Conservation (phyloP, 2,888 invertebrate genomes). For the Dasysyrphus albostriatus region DNA sequence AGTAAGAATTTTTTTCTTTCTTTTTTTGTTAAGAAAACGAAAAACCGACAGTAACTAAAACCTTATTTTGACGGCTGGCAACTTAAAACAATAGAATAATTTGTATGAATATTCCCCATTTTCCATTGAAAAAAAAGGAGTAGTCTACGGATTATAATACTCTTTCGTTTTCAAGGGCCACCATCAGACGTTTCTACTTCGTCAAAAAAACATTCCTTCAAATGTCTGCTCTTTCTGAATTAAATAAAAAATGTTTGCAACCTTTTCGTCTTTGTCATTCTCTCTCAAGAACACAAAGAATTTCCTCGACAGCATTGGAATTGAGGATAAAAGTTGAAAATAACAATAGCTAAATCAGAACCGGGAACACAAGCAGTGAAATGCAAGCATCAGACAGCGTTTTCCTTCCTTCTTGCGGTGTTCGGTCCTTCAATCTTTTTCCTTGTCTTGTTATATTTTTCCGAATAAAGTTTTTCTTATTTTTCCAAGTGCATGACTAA, state of each 20-base stretch:
- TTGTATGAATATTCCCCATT: too few relatives aligned
- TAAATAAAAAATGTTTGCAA: background rate
- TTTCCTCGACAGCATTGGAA: background rate
- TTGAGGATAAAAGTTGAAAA: constrained; percentile 7
- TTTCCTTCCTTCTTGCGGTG: background rate
- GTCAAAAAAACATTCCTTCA: constrained; percentile 17
- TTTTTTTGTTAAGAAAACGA: too few relatives aligned
- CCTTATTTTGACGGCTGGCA: too few relatives aligned
- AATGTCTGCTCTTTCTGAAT: constrained; percentile 18
- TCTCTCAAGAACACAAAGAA: background rate
- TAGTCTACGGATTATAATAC: background rate
- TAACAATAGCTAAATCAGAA: background rate
- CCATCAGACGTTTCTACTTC: background rate
- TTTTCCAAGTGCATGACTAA: constrained; percentile 6
- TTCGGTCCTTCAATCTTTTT: background rate
- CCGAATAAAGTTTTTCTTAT: constrained; percentile 10
- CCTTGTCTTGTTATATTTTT: constrained; percentile 4
- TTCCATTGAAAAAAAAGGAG: too few relatives aligned
- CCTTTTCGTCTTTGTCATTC: background rate
- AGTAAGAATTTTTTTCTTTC: too few relatives aligned
- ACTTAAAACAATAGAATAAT: too few relatives aligned
- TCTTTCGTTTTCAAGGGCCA: constrained; percentile 7
- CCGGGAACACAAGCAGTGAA: constrained; percentile 9
- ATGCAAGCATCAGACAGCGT: constrained; percentile 18
- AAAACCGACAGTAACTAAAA: too few relatives aligned